Evolutionary conservation across 2,888 invertebrate species (phyloP).

Genomic region (Acanthosoma haemorrhoidale): DNA sequence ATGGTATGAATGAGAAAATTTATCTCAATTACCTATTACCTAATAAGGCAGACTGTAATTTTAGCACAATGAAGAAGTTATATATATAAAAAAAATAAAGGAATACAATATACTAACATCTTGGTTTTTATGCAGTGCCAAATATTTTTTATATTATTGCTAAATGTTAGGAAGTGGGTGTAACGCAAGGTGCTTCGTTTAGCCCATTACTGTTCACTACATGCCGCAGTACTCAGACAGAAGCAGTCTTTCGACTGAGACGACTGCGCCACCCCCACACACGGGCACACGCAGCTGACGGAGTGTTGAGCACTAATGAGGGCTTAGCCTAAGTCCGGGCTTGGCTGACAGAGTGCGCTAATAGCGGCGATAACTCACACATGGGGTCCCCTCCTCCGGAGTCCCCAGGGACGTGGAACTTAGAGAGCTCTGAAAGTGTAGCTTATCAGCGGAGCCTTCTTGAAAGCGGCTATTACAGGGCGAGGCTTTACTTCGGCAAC

Average conservation of each 20-base stretch:
- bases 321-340: constrained; percentile 19
- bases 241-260: too few relatives aligned
- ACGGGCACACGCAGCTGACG: not conserved
- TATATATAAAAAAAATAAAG: not conserved
- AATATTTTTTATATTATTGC: too few relatives aligned
- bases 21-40: too few relatives aligned
- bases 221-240: too few relatives aligned
- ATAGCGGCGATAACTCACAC: constrained; percentile 26
- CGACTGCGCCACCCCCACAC: not conserved
- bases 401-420: not conserved
- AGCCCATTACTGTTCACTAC: not conserved
- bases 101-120: not conserved
- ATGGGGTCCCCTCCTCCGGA: not conserved
- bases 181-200: not conserved
- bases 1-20: too few relatives aligned
- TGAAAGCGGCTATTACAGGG: not conserved
- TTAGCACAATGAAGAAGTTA: too few relatives aligned
- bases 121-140: too few relatives aligned
- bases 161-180: too few relatives aligned
- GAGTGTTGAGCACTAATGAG: constrained; percentile 26
- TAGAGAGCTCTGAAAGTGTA: not conserved
- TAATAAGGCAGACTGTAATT: too few relatives aligned
- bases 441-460: not conserved
- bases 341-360: constrained; percentile 19
- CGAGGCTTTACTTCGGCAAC: too few relatives aligned